phyloP scores from a whole-genome alignment of 1,140 invertebrate species.

The Lucilia sericata region DNA sequence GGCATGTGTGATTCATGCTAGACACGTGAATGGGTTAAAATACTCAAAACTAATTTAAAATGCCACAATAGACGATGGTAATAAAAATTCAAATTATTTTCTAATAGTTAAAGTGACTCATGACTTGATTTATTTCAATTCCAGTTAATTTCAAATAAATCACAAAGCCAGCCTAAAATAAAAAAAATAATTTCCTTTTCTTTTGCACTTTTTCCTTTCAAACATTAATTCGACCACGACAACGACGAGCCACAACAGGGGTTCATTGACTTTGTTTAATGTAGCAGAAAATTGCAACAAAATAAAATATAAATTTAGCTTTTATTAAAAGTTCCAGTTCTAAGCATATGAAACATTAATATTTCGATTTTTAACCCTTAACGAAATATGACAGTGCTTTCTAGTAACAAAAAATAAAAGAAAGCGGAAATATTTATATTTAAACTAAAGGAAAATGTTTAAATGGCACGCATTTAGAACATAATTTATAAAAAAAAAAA shows the following conservation, averaged over 20 bases:
- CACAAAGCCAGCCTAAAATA: neutral
- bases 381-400: neutral
- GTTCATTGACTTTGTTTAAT: conserved; percentile 7
- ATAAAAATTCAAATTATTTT: neutral
- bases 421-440: neutral
- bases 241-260: neutral
- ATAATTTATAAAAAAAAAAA: neutral
- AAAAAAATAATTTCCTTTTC: neutral
- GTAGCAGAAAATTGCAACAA: neutral
- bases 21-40: no score
- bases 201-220: neutral
- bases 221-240: neutral
- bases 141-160: neutral
- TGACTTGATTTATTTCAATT: neutral
- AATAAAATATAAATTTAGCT: neutral
- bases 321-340: neutral
- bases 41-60: no score
- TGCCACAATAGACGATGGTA: no score
- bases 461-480: neutral
- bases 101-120: neutral
- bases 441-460: neutral
- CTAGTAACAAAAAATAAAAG: no score
- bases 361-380: neutral
- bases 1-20: no score
- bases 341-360: neutral